A percentile compares a stretch with the other conserved stretches of the same genome.
Conservation (phyloP, 2,797 vertebrate genomes). For the Parauchenoglanis punctatus region DNA sequence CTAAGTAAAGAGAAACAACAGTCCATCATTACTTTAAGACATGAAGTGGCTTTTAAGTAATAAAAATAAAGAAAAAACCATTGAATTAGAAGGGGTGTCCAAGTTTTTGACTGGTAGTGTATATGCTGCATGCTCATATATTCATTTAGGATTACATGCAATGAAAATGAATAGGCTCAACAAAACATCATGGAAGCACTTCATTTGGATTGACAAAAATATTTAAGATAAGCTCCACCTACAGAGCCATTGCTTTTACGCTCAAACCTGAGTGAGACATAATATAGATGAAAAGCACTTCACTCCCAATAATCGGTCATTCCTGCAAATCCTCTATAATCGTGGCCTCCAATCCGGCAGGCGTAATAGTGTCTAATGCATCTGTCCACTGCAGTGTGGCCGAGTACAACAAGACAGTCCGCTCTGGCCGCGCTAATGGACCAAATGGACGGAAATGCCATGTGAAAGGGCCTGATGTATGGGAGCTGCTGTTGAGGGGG, state of each 20-base stretch:
- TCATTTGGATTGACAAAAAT: not conserved
- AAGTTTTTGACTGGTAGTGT: no score
- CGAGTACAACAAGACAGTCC: constrained; percentile 83
- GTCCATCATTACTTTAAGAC: no score
- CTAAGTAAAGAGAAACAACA: no score
- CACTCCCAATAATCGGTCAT: constrained; percentile 26
- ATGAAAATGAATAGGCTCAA: no score
- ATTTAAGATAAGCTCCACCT: constrained; percentile 16
- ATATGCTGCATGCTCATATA: no score
- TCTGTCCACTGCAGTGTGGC: constrained; percentile 79
- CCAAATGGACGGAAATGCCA: constrained; percentile 92
- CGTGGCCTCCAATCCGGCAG: constrained; percentile 50
- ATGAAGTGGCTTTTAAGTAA: no score
- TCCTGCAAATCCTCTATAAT: constrained; percentile 37
- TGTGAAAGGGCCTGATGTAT: constrained; percentile 91
- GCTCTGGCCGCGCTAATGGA: constrained; percentile 85
- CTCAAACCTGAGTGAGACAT: constrained; percentile 20
- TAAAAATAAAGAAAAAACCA: no score
- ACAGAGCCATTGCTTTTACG: not conserved
- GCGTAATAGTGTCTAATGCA: constrained; percentile 85
- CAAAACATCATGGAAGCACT: not conserved
- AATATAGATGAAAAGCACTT: constrained; percentile 34
- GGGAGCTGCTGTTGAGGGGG: constrained; percentile 87
- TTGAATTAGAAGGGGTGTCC: no score
- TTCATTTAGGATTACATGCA: no score